Conservation (phyloP, 2,797 vertebrate species). For the Xenops minutus region DNA sequence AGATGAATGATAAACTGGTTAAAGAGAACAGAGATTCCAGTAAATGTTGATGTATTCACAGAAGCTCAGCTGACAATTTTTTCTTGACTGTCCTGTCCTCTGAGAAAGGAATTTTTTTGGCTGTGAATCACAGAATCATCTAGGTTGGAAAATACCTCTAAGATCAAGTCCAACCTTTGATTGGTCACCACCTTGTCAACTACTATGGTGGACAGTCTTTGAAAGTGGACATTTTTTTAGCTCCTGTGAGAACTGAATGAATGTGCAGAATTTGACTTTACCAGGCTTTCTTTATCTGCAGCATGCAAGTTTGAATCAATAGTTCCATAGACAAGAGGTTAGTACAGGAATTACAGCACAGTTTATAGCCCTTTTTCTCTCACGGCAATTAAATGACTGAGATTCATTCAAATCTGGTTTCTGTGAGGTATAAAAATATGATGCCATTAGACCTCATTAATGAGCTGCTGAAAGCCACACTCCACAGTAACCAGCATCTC, state of each 20-base stretch:
- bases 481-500: neutral
- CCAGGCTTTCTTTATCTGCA: neutral
- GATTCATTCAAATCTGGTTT: neutral
- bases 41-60: neutral
- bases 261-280: neutral
- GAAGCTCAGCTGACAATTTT: neutral
- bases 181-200: neutral
- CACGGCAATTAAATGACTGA: neutral
- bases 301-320: neutral
- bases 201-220: neutral
- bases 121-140: neutral
- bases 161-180: neutral
- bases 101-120: neutral
- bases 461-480: neutral
- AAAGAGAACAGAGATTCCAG: neutral
- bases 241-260: neutral
- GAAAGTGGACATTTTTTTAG: neutral
- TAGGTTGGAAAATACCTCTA: neutral
- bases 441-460: constrained; percentile 15
- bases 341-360: neutral
- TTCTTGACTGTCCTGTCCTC: neutral
- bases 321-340: neutral
- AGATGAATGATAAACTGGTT: neutral
- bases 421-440: neutral
- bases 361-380: neutral